Base-by-base conservation (phyloP, 2,888 invertebrate species). In the Boloria selene region DNA sequence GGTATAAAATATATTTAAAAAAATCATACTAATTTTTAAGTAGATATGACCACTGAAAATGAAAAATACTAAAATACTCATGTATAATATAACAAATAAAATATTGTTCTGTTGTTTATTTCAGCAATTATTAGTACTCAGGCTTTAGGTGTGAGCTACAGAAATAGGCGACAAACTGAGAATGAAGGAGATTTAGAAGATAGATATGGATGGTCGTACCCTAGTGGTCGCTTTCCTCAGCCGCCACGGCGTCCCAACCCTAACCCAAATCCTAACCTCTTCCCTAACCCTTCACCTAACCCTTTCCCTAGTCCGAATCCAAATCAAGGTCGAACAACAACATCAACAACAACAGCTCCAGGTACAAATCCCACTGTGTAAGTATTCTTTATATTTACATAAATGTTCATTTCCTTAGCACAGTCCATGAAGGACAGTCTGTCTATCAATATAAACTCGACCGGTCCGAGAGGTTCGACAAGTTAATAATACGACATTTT, bases 41-140 rank as follows among this genome's bases (percentile, higher is more conserved):
- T n/a, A n/a, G n/a, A n/a, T n/a, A n/a, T n/a, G n/a, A n/a, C n/a
- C n/a, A n/a, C n/a, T n/a, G n/a, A n/a, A n/a, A 31, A 17, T 60
- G 59, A 17, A 60, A 14, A 31, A 31, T 31, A 31, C 31, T 31
- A 31, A 31, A 31, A 7, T 31, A 31, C 3, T n/a, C n/a, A n/a
- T n/a, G 26, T 26, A 5, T 26, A 26, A 31, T 31, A 31, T 31
- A 2, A 7, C 6, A 6, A 31, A 31, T 7, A 7, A 10, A 38
- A 38, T 7, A 10, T 38, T 38, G 10, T 38, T 38, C 31, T 38
- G 31, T 38, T 38, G 7, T 38, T 10, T 7, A 38, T 68, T 79
- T 80, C 81, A 88, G 88, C 77, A 66, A 55, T 86, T 2, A 56
- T 82, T 26, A 64, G 75, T 54, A 75, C 74, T 44, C 76, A 74